Evolutionary conservation across 2,113 vertebrate species (phyloP).

Genomic region (Meleagris gallopavo): DNA sequence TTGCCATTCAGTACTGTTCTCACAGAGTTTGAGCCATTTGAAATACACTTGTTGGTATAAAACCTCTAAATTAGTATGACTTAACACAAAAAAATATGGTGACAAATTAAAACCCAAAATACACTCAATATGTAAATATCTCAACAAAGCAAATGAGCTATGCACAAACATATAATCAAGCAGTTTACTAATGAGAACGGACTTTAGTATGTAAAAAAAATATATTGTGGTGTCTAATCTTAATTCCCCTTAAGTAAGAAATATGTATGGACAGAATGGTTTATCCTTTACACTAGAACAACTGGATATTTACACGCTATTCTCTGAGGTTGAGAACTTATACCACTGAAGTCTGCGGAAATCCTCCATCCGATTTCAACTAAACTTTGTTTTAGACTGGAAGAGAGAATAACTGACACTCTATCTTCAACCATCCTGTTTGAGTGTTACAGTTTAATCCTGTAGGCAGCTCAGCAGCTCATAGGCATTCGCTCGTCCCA

Average conservation of each 20-base stretch:
- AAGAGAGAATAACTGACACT: neutral
- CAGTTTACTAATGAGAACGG: neutral
- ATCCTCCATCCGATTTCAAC: neutral
- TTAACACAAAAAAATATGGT: neutral
- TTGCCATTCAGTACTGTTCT: neutral
- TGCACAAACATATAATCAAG: neutral
- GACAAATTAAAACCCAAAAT: neutral
- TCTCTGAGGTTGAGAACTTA: neutral
- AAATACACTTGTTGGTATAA: neutral
- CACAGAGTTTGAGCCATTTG: neutral
- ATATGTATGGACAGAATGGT: neutral
- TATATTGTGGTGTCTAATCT: neutral
- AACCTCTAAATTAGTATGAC: neutral
- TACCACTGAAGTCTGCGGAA: neutral
- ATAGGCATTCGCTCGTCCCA: no score
- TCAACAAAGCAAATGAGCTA: neutral
- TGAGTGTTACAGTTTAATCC: no score
- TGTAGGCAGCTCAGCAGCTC: no score
- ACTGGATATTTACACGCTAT: neutral
- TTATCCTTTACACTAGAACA: neutral
- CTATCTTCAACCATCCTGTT: neutral
- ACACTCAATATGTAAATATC: neutral
- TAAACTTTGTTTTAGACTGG: neutral
- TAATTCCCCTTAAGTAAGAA: neutral
- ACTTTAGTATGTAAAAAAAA: neutral